These are phyloP conservation scores for Apis cerana DNA, from an alignment of 1,140 invertebrate genomes.

Conservation along the genomic window DNA sequence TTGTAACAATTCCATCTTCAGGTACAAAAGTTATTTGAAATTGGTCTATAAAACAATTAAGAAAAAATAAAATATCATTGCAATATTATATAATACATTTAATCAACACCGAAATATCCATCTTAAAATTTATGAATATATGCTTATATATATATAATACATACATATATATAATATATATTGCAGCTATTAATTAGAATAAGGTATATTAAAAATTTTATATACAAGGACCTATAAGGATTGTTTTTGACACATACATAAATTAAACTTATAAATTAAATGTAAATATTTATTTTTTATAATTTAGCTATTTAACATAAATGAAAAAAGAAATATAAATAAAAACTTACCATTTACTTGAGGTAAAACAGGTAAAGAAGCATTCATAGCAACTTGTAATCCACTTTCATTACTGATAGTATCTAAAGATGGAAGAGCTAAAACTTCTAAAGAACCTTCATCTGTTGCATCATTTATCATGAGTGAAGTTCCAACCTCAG, in stretches of 20 bases:
- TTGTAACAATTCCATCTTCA: constrained; percentile 75
- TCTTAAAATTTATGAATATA: constrained; percentile 3
- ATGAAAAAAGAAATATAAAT: constrained; percentile 1
- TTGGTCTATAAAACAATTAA: constrained; percentile 68
- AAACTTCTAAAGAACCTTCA: constrained; percentile 64
- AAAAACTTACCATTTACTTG: constrained; percentile 65
- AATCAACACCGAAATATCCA: background rate
- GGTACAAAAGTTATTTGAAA: constrained; percentile 74
- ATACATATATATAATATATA: background rate
- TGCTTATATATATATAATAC: background rate
- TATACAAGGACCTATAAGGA: background rate
- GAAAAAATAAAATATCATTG: constrained; percentile 20
- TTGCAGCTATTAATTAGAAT: background rate
- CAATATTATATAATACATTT: background rate
- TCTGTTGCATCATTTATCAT: constrained; percentile 75
- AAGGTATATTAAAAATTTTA: background rate
- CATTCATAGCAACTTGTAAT: constrained; percentile 22
- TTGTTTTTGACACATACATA: background rate
- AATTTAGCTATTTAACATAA: background rate
- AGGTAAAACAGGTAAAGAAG: constrained; percentile 66
- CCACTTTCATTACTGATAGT: constrained; percentile 11
- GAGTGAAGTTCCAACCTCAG: constrained; percentile 69
- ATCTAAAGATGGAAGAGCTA: constrained; percentile 68
- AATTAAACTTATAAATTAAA: background rate
- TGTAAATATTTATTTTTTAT: background rate